Evolutionary conservation across 2,888 invertebrate genomes (phyloP).

Genomic region (Atherix ibis): DNA sequence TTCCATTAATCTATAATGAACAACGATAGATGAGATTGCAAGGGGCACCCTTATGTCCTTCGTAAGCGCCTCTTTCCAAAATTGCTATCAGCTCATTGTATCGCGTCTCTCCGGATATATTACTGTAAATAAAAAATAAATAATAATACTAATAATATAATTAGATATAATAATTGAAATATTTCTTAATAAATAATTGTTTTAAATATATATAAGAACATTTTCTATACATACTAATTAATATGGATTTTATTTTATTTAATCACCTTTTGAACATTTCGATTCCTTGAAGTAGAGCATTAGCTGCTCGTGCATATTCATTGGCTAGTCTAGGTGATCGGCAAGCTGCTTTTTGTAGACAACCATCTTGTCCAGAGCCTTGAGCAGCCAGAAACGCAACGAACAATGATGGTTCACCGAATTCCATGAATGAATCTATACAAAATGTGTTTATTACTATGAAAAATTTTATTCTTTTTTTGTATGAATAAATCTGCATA

Average conservation of each 20-base stretch:
- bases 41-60: conserved; percentile 42
- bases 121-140: conserved; percentile 1
- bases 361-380: conserved; percentile 54
- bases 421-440: conserved; percentile 34
- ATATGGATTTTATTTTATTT: conserved; percentile 2
- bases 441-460: neutral
- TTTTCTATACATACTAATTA: too few relatives aligned
- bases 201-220: neutral
- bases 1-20: conserved; percentile 8
- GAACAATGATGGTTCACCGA: conserved; percentile 46
- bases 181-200: too few relatives aligned
- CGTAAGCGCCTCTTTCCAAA: conserved; percentile 48
- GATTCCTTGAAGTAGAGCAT: conserved; percentile 53
- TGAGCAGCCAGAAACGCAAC: conserved; percentile 46
- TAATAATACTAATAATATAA: neutral
- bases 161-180: neutral
- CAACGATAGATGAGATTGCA: conserved; percentile 43
- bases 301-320: conserved; percentile 62
- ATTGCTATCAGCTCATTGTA: conserved; percentile 48
- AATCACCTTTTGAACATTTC: conserved; percentile 50
- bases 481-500: too few relatives aligned
- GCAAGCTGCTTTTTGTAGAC: conserved; percentile 62
- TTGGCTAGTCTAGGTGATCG: conserved; percentile 54
- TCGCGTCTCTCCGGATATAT: conserved; percentile 28
- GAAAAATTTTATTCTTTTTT: conserved; percentile 1